Evolutionary conservation across 2,888 invertebrate genomes (phyloP).

Genomic region (Rambutsinella grinnellia): DNA sequence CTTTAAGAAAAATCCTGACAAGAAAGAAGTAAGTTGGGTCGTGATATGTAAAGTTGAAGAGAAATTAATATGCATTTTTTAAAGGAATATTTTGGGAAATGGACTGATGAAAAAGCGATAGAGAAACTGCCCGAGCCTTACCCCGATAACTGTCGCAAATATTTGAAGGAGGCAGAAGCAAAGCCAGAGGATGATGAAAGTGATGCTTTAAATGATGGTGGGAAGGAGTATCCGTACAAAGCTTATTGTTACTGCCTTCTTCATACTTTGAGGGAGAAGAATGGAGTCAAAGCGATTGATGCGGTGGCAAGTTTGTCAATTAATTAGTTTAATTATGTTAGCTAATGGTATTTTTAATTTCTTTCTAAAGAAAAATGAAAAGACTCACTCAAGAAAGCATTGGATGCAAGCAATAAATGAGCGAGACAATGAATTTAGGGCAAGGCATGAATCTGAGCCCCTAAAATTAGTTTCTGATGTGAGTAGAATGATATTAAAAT

Average conservation of each 20-base stretch:
- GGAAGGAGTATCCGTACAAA: background rate
- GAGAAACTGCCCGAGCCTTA: slow-evolving; percentile 19
- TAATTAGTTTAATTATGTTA: no score
- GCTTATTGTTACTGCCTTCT: slow-evolving; percentile 22
- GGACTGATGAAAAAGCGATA: slow-evolving; percentile 31
- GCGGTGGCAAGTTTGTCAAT: slow-evolving; percentile 20
- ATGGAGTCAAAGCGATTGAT: slow-evolving; percentile 9
- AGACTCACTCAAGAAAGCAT: slow-evolving; percentile 11
- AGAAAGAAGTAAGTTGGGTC: background rate
- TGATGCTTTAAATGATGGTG: slow-evolving; percentile 20
- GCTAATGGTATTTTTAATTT: no score
- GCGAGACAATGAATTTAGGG: slow-evolving; percentile 36
- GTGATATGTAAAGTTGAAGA: no score
- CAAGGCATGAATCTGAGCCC: slow-evolving; percentile 17
- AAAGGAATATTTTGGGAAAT: slow-evolving; percentile 27
- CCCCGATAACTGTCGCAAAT: slow-evolving; percentile 3
- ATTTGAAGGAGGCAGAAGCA: background rate
- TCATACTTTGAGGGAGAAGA: background rate
- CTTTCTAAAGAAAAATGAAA: slow-evolving; percentile 9
- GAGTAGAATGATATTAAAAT: no score
- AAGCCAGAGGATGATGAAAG: background rate
- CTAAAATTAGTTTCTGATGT: slow-evolving; percentile 12
- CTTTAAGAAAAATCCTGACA: background rate
- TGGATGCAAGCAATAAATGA: slow-evolving; percentile 17
- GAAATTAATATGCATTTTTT: background rate